These are phyloP conservation scores for Typhlichthys eigenmanni DNA, from an alignment of 2,797 vertebrate species.

Conservation along the genomic window DNA sequence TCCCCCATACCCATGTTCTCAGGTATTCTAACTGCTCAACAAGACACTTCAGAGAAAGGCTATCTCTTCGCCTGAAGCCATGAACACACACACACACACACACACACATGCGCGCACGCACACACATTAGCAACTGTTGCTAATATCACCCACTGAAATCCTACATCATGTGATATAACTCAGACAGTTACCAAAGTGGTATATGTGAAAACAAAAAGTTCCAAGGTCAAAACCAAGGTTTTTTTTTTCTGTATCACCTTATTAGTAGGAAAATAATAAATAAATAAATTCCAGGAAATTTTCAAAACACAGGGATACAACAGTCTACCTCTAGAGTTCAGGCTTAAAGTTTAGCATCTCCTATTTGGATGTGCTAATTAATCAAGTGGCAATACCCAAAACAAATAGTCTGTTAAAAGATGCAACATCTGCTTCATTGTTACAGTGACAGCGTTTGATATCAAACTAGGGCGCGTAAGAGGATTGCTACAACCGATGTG, in stretches of 20 bases:
- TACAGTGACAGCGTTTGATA: conserved; percentile 46
- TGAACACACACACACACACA: conserved; percentile 23
- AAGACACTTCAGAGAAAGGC: conserved; percentile 60
- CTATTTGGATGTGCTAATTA: conserved; percentile 47
- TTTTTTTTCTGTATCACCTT: conserved; percentile 55
- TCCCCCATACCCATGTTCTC: conserved; percentile 43
- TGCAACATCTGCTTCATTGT: conserved; percentile 46
- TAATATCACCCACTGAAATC: conserved; percentile 47
- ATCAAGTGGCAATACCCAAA: conserved; percentile 54
- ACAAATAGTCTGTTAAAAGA: conserved; percentile 54
- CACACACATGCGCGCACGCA: conserved; percentile 9
- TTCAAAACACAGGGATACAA: conserved; percentile 61
- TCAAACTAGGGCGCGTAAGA: conserved; percentile 45
- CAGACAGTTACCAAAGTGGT: conserved; percentile 68
- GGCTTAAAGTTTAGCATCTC: conserved; percentile 56
- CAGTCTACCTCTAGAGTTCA: conserved; percentile 67
- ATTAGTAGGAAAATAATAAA: conserved; percentile 42
- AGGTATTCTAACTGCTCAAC: conserved; percentile 49
- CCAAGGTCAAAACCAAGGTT: conserved; percentile 51
- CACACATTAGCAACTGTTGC: conserved; percentile 34
- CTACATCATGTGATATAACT: conserved; percentile 62
- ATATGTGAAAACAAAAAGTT: conserved; percentile 46
- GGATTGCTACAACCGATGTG: conserved; percentile 70
- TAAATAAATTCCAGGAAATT: conserved; percentile 28
- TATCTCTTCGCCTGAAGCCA: conserved; percentile 58